These are phyloP conservation scores for Hoplodrina ambigua DNA, from an alignment of 2,888 invertebrate species.

Conservation along the genomic window DNA sequence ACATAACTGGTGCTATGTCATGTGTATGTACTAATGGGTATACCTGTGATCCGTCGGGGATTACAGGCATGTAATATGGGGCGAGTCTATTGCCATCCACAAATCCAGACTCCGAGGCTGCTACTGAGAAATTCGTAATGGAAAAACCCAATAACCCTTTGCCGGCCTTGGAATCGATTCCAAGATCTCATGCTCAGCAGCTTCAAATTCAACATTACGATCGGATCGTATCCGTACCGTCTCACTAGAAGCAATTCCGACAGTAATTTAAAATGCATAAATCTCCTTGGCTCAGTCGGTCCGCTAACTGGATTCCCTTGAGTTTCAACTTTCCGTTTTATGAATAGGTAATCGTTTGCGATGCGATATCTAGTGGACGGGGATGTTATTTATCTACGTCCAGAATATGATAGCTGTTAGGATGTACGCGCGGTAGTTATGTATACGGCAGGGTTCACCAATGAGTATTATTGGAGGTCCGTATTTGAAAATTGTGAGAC, in stretches of 20 bases:
- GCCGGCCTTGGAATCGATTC: too few relatives aligned
- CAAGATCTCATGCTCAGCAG: not conserved
- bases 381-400: constrained; percentile 59
- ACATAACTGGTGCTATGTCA: too few relatives aligned
- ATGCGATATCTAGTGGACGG: constrained; percentile 68
- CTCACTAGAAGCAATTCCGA: constrained; percentile 62
- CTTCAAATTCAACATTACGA: not conserved
- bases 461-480: too few relatives aligned
- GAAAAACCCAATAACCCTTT: too few relatives aligned
- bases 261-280: constrained; percentile 88
- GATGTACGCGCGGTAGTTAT: constrained; percentile 7
- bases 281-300: constrained; percentile 82
- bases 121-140: too few relatives aligned
- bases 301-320: constrained; percentile 82
- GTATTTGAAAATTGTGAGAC: too few relatives aligned
- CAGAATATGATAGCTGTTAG: constrained; percentile 52
- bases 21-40: too few relatives aligned
- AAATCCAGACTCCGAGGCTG: too few relatives aligned
- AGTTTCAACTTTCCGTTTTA: constrained; percentile 86
- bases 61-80: too few relatives aligned
- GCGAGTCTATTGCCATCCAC: too few relatives aligned
- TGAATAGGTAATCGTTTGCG: constrained; percentile 85
- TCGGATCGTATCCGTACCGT: constrained; percentile 63
- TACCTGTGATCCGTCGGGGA: too few relatives aligned
- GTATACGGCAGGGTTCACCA: too few relatives aligned